Percentiles rank a stretch among this genome's conserved stretches.
Conservation (phyloP, 2,888 invertebrate species). For the Resseliella maxima region DNA sequence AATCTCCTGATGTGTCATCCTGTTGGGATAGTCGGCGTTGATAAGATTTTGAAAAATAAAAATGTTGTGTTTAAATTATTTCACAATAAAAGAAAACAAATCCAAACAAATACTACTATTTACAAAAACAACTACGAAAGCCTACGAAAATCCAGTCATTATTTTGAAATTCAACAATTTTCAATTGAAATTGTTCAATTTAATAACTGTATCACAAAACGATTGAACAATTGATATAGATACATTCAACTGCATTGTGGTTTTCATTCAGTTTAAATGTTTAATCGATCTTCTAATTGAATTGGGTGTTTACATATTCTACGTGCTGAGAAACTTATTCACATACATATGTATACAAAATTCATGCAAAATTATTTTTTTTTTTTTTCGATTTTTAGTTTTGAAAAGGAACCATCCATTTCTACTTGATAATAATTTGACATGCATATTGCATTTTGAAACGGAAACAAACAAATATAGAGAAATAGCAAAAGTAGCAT, state of each 20-base stretch:
- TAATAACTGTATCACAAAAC: not conserved
- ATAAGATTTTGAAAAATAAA: not conserved
- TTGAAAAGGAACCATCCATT: no score
- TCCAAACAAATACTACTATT: not conserved
- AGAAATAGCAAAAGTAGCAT: not conserved
- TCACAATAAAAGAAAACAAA: not conserved
- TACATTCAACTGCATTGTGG: not conserved
- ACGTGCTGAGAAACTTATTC: not conserved
- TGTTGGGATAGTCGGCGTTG: slow-evolving; percentile 66
- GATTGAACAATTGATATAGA: not conserved
- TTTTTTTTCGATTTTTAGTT: not conserved
- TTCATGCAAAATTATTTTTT: slow-evolving; percentile 10
- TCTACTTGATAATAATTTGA: slow-evolving; percentile 21
- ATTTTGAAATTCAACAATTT: no score
- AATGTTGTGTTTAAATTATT: not conserved
- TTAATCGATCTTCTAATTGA: not conserved
- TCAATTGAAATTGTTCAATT: no score
- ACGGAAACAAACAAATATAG: not conserved
- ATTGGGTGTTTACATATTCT: not conserved
- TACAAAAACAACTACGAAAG: not conserved
- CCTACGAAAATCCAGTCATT: no score
- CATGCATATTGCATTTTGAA: slow-evolving; percentile 21
- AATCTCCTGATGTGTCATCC: slow-evolving; percentile 94
- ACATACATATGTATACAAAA: not conserved
- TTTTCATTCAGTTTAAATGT: not conserved